These are phyloP conservation scores for Melolontha melolontha DNA, from an alignment of 2,888 invertebrate species.

Conservation along the genomic window DNA sequence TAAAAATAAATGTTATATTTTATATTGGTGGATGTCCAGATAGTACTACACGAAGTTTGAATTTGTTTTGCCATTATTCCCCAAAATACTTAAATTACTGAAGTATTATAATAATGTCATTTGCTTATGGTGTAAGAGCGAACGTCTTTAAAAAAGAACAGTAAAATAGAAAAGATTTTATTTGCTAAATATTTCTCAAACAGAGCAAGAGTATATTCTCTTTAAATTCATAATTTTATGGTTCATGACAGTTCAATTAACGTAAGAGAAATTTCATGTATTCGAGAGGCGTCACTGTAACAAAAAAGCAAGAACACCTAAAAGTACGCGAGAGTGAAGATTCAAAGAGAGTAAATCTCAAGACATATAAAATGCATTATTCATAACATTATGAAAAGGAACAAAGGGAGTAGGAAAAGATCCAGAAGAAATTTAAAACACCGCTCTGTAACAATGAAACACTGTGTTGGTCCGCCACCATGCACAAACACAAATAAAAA, in stretches of 20 bases:
- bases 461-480: slow-evolving; percentile 4
- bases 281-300: slow-evolving; percentile 10
- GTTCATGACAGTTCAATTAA: slow-evolving; percentile 8
- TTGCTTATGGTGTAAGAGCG: too few relatives aligned
- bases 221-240: slow-evolving; percentile 8
- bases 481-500: slow-evolving; percentile 16
- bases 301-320: slow-evolving; percentile 16
- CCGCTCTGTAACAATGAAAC: slow-evolving; percentile 20
- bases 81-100: too few relatives aligned
- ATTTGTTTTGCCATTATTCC: too few relatives aligned
- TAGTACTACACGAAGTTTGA: too few relatives aligned
- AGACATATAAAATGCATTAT: slow-evolving; percentile 34
- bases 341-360: slow-evolving; percentile 24
- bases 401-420: slow-evolving; percentile 29
- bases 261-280: slow-evolving; percentile 19
- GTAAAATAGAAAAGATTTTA: too few relatives aligned
- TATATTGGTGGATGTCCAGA: too few relatives aligned
- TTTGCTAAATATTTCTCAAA: too few relatives aligned
- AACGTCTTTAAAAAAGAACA: too few relatives aligned
- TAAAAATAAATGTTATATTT: too few relatives aligned
- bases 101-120: too few relatives aligned
- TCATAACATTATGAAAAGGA: slow-evolving; percentile 29
- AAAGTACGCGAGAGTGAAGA: neutral
- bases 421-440: slow-evolving; percentile 29
- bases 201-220: neutral